Conservation (phyloP, 2,113 vertebrate species). For the Nyctereutes procyonoides region DNA sequence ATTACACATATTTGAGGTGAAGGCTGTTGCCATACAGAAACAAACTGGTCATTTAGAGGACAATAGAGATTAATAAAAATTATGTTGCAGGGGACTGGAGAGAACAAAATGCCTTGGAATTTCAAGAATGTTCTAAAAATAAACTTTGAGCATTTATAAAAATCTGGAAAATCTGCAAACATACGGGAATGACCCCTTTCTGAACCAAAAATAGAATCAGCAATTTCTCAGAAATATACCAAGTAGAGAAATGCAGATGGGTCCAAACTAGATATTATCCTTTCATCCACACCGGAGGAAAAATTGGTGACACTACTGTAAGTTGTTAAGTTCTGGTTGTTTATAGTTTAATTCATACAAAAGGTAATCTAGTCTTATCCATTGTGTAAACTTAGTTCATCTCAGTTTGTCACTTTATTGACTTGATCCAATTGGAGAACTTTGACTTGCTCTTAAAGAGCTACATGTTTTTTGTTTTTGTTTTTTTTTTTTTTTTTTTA, state of each 20-base stretch:
- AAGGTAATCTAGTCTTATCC: not conserved
- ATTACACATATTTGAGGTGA: not conserved
- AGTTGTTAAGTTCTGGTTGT: not conserved
- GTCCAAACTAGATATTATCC: not conserved
- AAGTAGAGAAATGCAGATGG: not conserved
- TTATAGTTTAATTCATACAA: not conserved
- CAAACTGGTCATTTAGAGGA: not conserved
- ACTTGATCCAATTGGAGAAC: not conserved
- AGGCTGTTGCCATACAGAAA: not conserved
- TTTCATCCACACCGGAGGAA: not conserved
- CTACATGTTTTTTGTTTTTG: not conserved
- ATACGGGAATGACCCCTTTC: not conserved
- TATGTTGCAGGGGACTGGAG: not conserved
- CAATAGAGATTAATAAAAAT: slow-evolving; percentile 48
- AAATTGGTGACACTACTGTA: not conserved
- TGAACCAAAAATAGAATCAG: not conserved
- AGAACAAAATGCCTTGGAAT: slow-evolving; percentile 53
- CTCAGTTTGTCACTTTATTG: not conserved
- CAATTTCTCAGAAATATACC: not conserved
- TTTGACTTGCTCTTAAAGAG: not conserved
- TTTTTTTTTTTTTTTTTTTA: too few species aligned
- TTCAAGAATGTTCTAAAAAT: slow-evolving; percentile 53
- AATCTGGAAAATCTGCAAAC: slow-evolving; percentile 10
- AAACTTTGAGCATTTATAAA: slow-evolving; percentile 42
- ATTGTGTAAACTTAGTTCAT: not conserved